Evolutionary conservation across 2,888 invertebrate species (phyloP).

Genomic region (Syrphus vitripennis): DNA sequence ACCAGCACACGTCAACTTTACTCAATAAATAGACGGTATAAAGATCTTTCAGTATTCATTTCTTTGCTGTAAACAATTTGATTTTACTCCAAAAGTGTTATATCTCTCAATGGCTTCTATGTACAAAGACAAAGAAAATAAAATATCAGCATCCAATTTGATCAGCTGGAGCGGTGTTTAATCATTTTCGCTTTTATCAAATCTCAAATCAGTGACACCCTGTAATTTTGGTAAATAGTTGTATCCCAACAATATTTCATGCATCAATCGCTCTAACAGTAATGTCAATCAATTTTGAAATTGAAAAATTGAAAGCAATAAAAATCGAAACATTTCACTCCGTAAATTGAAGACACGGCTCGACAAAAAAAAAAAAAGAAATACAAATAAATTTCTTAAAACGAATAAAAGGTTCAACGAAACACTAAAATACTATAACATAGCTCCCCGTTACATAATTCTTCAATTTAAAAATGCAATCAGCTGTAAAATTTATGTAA

Average conservation of each 20-base stretch:
- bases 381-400: background rate
- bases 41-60: too few species aligned
- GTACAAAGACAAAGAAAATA: too few species aligned
- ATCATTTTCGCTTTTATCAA: too few species aligned
- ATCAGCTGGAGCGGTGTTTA: too few species aligned
- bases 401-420: conserved; percentile 4
- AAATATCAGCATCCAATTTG: too few species aligned
- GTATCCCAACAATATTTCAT: background rate
- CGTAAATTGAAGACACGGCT: background rate
- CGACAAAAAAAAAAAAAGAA: background rate
- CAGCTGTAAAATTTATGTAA: conserved; percentile 67
- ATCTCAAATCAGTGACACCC: background rate
- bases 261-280: background rate
- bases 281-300: conserved; percentile 52
- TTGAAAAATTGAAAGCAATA: conserved; percentile 44
- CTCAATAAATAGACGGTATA: too few species aligned
- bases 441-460: background rate
- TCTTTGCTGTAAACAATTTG: too few species aligned
- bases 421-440: background rate
- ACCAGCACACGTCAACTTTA: too few species aligned
- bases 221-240: background rate
- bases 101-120: too few species aligned
- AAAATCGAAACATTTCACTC: conserved; percentile 48
- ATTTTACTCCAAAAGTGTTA: too few species aligned
- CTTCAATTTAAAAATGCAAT: conserved; percentile 52